A percentile compares a stretch with the other conserved stretches of the same genome.
Conservation (phyloP, 1,140 invertebrate species). For the Zophobas morio region DNA sequence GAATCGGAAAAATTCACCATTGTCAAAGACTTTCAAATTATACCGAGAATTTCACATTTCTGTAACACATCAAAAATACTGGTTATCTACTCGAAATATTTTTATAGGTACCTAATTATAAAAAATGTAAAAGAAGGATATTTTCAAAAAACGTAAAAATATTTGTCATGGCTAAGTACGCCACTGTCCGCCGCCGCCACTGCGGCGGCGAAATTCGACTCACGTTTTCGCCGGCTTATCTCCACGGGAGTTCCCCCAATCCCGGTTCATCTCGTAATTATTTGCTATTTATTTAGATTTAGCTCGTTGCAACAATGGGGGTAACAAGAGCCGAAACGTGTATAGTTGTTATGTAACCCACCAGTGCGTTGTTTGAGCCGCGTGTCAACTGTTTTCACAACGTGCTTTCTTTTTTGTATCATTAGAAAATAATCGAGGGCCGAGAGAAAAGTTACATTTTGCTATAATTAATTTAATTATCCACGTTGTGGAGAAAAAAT, state of each 20-base stretch:
- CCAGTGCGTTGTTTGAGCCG: conserved; percentile 43
- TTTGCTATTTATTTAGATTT: conserved; percentile 48
- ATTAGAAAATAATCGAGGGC: conserved; percentile 11
- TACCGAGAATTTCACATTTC: no score
- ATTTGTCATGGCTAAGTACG: neutral
- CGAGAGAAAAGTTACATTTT: conserved; percentile 7
- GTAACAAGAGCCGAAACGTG: conserved; percentile 44
- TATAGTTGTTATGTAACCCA: conserved; percentile 43
- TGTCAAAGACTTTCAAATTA: no score
- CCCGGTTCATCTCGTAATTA: conserved; percentile 41
- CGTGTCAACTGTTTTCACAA: conserved; percentile 48
- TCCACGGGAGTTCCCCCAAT: conserved; percentile 26
- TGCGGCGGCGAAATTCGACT: conserved; percentile 11
- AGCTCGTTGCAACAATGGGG: conserved; percentile 23
- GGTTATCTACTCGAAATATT: neutral
- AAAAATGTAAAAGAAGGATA: neutral
- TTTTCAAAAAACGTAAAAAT: neutral
- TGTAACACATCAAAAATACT: no score
- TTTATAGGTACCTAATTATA: neutral
- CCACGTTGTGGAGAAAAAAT: conserved; percentile 21
- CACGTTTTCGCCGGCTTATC: conserved; percentile 20
- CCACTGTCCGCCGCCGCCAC: neutral
- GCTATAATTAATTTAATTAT: conserved; percentile 42
- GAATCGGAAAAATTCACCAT: no score
- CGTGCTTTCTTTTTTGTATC: conserved; percentile 40